Conservation (phyloP, 2,888 invertebrate genomes). For the Junonia oenone region DNA sequence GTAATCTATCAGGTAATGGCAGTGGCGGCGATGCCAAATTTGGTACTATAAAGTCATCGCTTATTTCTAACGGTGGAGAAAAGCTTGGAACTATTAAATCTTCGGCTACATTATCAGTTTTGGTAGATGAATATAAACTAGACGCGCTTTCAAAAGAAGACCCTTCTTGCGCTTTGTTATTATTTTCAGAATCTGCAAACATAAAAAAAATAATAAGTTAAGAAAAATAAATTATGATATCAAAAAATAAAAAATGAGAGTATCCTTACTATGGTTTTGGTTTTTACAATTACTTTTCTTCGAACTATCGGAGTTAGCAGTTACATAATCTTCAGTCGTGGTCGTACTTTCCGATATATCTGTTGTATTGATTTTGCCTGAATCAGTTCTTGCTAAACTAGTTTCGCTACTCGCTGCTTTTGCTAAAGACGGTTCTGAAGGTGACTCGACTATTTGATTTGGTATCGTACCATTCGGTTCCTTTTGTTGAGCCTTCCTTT, state of each 20-base stretch:
- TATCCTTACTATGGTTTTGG: conserved; percentile 62
- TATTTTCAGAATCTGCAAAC: conserved; percentile 73
- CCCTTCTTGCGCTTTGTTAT: conserved; percentile 83
- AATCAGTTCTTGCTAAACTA: conserved; percentile 84
- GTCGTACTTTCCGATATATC: conserved; percentile 94
- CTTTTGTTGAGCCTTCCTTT: conserved; percentile 59
- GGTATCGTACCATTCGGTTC: conserved; percentile 66
- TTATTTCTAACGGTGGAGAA: conserved; percentile 78
- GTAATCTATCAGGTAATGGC: conserved; percentile 58
- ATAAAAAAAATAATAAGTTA: not conserved
- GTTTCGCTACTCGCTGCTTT: conserved; percentile 63
- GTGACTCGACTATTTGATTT: conserved; percentile 59
- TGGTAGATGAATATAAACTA: conserved; percentile 87
- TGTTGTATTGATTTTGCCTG: conserved; percentile 84
- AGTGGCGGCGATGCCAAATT: conserved; percentile 69
- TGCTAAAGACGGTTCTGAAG: conserved; percentile 51
- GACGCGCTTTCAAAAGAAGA: conserved; percentile 94
- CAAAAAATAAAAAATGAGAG: not conserved
- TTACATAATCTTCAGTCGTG: conserved; percentile 91
- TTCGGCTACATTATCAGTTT: conserved; percentile 84
- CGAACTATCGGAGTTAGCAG: conserved; percentile 89
- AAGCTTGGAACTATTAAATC: conserved; percentile 82
- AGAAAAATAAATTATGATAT: not conserved
- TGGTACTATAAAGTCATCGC: conserved; percentile 69
- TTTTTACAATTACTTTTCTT: conserved; percentile 79